Conservation (phyloP, 2,888 invertebrate genomes). For the Synanthedon formicaeformis region DNA sequence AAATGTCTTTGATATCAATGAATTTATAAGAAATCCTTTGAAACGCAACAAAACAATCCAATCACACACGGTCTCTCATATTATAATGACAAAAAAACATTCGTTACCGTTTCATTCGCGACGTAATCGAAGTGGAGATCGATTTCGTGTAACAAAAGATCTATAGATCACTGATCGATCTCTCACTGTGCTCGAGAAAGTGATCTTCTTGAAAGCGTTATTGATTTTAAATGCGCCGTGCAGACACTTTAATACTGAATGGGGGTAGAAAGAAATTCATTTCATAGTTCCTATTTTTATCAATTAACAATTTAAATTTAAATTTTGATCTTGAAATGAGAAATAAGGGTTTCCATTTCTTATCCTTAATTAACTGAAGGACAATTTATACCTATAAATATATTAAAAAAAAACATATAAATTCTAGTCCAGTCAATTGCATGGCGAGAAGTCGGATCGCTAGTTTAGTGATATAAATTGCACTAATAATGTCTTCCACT, state of each 20-base stretch:
- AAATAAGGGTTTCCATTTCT: too few relatives aligned
- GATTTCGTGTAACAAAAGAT: conserved; percentile 57
- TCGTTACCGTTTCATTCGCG: conserved; percentile 35
- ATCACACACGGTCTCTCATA: conserved; percentile 24
- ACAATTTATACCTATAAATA: too few relatives aligned
- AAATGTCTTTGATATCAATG: not conserved
- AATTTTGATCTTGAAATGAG: too few relatives aligned
- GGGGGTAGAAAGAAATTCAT: too few relatives aligned
- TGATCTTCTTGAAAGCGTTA: conserved; percentile 53
- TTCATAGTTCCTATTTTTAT: too few relatives aligned
- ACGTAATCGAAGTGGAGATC: conserved; percentile 52
- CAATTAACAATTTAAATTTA: too few relatives aligned
- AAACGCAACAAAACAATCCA: conserved; percentile 15
- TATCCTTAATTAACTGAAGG: too few relatives aligned
- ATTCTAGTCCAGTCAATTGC: too few relatives aligned
- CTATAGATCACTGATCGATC: conserved; percentile 58
- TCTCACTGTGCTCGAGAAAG: conserved; percentile 59
- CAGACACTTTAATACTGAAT: conserved; percentile 19
- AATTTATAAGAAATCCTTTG: not conserved
- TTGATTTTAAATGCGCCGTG: conserved; percentile 62
- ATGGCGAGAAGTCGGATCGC: too few relatives aligned
- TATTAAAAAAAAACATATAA: too few relatives aligned
- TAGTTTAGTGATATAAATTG: too few relatives aligned
- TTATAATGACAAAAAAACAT: conserved; percentile 20
- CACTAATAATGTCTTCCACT: too few relatives aligned